phyloP scores from a whole-genome alignment of 2,113 vertebrate genomes.

The Dicerorhinus sumatrensis region DNA sequence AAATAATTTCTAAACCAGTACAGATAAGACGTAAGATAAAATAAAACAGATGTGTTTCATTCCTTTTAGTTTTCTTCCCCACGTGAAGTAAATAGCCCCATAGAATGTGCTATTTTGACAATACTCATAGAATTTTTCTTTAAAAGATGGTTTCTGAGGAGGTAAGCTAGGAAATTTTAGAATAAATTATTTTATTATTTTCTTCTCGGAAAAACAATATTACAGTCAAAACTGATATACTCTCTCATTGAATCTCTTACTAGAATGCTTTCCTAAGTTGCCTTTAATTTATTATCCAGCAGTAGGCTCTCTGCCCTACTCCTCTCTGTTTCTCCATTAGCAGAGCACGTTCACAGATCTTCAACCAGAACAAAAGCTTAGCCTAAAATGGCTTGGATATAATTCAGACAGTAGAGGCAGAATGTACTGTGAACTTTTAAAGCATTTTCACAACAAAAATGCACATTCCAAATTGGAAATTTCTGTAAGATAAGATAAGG shows the following conservation, averaged over 20 bases:
- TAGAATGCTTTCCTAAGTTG: background rate
- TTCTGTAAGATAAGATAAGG: constrained; percentile 77
- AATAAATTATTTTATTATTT: constrained; percentile 67
- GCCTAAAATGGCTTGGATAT: constrained; percentile 49
- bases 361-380: constrained; percentile 40
- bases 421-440: constrained; percentile 73
- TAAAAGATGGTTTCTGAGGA: constrained; percentile 53
- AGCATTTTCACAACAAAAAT: constrained; percentile 79
- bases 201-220: constrained; percentile 59
- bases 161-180: background rate
- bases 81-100: constrained; percentile 42
- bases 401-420: constrained; percentile 22
- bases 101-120: constrained; percentile 46
- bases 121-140: constrained; percentile 14
- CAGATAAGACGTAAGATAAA: constrained; percentile 47
- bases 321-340: background rate
- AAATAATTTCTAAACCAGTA: constrained; percentile 50
- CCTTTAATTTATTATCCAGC: background rate
- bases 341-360: background rate
- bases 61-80: constrained; percentile 38
- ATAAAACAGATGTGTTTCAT: constrained; percentile 13
- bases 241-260: background rate
- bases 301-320: background rate
- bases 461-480: constrained; percentile 69
- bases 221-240: background rate